These are phyloP conservation scores for Euphysa ruthae DNA, from an alignment of 30 jellyfish, hydroid and myxozoan genomes.

Conservation along the genomic window DNA sequence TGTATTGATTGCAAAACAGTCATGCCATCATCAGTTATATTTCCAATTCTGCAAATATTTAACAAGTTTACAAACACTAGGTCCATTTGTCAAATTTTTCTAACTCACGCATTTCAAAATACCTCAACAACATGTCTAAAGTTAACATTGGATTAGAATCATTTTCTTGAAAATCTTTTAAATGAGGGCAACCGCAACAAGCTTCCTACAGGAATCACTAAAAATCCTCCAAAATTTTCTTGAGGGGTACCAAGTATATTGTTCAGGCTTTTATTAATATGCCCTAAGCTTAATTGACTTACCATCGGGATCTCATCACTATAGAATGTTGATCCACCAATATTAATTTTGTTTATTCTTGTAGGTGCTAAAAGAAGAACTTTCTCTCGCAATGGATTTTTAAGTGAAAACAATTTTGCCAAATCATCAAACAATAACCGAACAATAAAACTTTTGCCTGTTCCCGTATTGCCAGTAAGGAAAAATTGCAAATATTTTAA, in stretches of 20 bases:
- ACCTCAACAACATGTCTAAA: no score
- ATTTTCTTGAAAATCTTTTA: no score
- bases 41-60: no score
- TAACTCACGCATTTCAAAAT: no score
- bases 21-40: no score
- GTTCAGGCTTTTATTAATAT: constrained; percentile 14
- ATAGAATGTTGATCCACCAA: constrained; percentile 27
- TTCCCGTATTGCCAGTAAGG: constrained; percentile 25
- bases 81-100: no score
- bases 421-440: constrained; percentile 4
- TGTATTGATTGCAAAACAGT: no score
- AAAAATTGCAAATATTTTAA: constrained; percentile 15
- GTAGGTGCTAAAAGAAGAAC: constrained; percentile 26
- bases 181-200: no score
- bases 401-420: background rate
- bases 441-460: no score
- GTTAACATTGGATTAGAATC: no score
- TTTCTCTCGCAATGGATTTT: background rate
- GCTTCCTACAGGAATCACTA: constrained; percentile 5
- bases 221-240: background rate
- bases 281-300: background rate
- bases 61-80: no score
- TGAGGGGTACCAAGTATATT: constrained; percentile 27
- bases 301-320: constrained; percentile 26
- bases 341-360: constrained; percentile 9